Percentiles rank a stretch among this genome's conserved stretches.
Conservation (phyloP, 2,797 vertebrate genomes). For the Lemur catta region DNA sequence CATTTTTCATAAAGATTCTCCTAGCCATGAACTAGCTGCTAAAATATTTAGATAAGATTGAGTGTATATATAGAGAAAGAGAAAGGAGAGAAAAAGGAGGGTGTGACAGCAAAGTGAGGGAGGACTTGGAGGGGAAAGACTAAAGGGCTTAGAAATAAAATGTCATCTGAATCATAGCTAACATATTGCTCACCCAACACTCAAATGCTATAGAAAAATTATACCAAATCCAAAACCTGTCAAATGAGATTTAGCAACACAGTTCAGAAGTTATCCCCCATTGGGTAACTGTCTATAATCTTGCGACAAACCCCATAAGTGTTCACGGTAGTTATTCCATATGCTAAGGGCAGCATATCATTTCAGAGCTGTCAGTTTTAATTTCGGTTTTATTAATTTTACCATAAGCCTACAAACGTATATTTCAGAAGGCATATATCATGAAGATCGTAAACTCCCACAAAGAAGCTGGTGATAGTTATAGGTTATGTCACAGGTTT, state of each 20-base stretch:
- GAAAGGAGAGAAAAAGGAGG: background rate
- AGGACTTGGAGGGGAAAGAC: slow-evolving; percentile 42
- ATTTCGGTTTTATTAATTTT: slow-evolving; percentile 87
- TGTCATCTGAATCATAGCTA: slow-evolving; percentile 71
- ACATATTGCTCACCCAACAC: slow-evolving; percentile 75
- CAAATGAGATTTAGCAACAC: slow-evolving; percentile 85
- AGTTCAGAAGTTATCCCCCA: slow-evolving; percentile 84
- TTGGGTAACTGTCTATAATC: slow-evolving; percentile 85
- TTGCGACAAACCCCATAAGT: slow-evolving; percentile 82
- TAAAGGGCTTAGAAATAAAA: slow-evolving; percentile 62
- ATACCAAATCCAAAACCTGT: slow-evolving; percentile 84
- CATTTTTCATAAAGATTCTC: slow-evolving; percentile 57
- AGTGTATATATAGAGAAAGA: background rate
- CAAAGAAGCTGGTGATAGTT: slow-evolving; percentile 75
- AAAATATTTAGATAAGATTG: slow-evolving; percentile 75
- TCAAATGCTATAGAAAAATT: slow-evolving; percentile 81
- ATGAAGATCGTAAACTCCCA: slow-evolving; percentile 74
- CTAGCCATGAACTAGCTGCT: slow-evolving; percentile 59
- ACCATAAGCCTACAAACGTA: slow-evolving; percentile 81
- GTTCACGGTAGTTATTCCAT: slow-evolving; percentile 82
- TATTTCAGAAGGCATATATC: slow-evolving; percentile 81
- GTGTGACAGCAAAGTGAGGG: background rate
- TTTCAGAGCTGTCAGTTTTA: slow-evolving; percentile 85
- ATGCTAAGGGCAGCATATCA: slow-evolving; percentile 85
- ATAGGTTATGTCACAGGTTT: slow-evolving; percentile 69